Base-by-base conservation (phyloP, 2,888 invertebrate species). In the Caradrina kadenii region DNA sequence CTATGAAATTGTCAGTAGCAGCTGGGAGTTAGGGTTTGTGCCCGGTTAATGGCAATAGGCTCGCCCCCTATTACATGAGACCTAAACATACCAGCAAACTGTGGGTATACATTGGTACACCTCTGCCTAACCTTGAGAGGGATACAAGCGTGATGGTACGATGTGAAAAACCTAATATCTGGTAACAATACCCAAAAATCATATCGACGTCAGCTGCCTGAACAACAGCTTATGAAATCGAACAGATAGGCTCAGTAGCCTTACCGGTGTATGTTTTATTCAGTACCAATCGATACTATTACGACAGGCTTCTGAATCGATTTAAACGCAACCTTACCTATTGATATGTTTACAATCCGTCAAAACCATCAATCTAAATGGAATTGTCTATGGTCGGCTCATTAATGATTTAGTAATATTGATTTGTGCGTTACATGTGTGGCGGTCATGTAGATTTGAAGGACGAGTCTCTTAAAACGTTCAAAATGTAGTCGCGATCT, bases 281-380 rank as follows among this genome's bases (percentile, higher is more conserved):
- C 86, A 86, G 65, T 60, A 63, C 63, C 60, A 76, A 84, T 86
- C 86, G 78, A 86, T 86, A 84, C 49, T 10, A 59, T 58, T 63
- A 64, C 61, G 65, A 70, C 65, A 70, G 63, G 39, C 63, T 22
- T 53, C 42, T 22, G 63, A 71, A 77, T 66, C 60, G 63, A 63
- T 76, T 62, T 67, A 52, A 77, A 61, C 60, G 61, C 35, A 54
- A 59, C 49, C 19, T 19, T 59, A n/a, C 35, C 26, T 69, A 83
- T 84, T 76, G 72, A 76, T 49, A 76, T 62, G 55, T 74, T 60
- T n/a, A 69, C 58, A 69, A 73, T 62, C 69, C 80, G 73, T 69
- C 69, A 80, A 53, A 75, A n/a, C 6, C 31, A 66, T 80, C 67
- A 61, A 58, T 39, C 19, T 45, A 54, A 65, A 69, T 60, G 17